These are phyloP conservation scores for Idris sp. DNA, from an alignment of 1,140 invertebrate genomes.

Conservation along the genomic window DNA sequence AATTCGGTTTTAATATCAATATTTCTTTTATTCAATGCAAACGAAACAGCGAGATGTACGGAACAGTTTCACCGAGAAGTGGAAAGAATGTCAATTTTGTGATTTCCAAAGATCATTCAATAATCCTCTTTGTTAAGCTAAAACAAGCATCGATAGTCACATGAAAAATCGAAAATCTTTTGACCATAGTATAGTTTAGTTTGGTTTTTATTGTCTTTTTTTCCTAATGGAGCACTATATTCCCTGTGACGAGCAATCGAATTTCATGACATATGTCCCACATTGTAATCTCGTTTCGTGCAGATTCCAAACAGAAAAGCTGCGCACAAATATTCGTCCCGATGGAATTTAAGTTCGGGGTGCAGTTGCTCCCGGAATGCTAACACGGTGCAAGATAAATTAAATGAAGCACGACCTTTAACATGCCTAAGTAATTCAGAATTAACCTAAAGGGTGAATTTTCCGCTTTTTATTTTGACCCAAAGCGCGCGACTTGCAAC, in stretches of 20 bases:
- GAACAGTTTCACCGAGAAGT: slow-evolving; percentile 20
- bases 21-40: slow-evolving; percentile 8
- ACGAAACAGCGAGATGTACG: slow-evolving; percentile 1
- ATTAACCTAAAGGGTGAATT: no score
- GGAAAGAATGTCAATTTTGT: slow-evolving; percentile 26
- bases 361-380: slow-evolving; percentile 40
- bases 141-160: slow-evolving; percentile 18
- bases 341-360: slow-evolving; percentile 46
- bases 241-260: slow-evolving; percentile 48
- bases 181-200: slow-evolving; percentile 24
- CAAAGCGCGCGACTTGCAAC: no score
- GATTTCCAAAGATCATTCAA: slow-evolving; percentile 20
- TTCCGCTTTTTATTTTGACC: no score
- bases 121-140: slow-evolving; percentile 21
- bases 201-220: slow-evolving; percentile 8
- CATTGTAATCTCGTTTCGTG: slow-evolving; percentile 55
- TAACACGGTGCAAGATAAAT: slow-evolving; percentile 44
- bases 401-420: slow-evolving; percentile 47
- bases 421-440: slow-evolving; percentile 3
- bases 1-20: no score
- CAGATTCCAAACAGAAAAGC: slow-evolving; percentile 60
- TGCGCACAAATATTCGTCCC: slow-evolving; percentile 53
- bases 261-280: slow-evolving; percentile 50
- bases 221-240: slow-evolving; percentile 20
- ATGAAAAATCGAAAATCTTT: slow-evolving; percentile 31